Base-by-base conservation (phyloP, 2,888 invertebrate genomes). In the Schizotus pectinicornis region DNA sequence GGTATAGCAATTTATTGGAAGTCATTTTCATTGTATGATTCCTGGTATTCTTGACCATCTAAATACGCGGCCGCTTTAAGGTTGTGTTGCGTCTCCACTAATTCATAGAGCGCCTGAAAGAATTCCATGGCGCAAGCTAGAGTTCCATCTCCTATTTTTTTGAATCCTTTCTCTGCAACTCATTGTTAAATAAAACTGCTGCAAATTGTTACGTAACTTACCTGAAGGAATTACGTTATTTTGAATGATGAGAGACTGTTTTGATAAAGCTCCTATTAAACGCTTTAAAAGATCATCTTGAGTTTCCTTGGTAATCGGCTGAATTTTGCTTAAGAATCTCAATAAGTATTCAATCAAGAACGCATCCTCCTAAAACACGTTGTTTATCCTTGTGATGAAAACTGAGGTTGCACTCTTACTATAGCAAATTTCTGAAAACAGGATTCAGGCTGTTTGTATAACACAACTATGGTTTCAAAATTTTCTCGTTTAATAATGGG, bases 271-370 rank as follows among this genome's bases (percentile, higher is more conserved):
- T 1, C 88, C 88, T 31, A 88, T 80, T 11, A 91, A 75, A 22
- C 90, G 82, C 70, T 85, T 86, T 47, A 89, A 77, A 3, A 91
- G 80, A 57, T 86, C 82, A 32, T 84, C 81, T 68, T 86, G 85
- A 59, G 83, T 83, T 57, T 84, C 83, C 31, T 84, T 82, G 2
- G 83, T 81, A 55, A 88, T 80, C 0, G 88, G 88, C 35, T 87
- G 84, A 1, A 91, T 79, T 52, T 89, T 86, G 6, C 83, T 84
- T 31, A 90, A 77, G 72, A 91, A 89, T 61, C 88, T 84, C 7
- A 90, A 77, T 6, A 91, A 73, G 74, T 91, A 91, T 74, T 91
- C 91, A n/a, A 90, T 72, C 0, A 90, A 82, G 71, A 86, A 87
- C 56, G 85, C 82, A 62, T 85, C 84, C 68, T 85, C 88, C 88